Evolutionary conservation across 1,140 invertebrate species (phyloP).

Genomic region (Spodoptera litura): DNA sequence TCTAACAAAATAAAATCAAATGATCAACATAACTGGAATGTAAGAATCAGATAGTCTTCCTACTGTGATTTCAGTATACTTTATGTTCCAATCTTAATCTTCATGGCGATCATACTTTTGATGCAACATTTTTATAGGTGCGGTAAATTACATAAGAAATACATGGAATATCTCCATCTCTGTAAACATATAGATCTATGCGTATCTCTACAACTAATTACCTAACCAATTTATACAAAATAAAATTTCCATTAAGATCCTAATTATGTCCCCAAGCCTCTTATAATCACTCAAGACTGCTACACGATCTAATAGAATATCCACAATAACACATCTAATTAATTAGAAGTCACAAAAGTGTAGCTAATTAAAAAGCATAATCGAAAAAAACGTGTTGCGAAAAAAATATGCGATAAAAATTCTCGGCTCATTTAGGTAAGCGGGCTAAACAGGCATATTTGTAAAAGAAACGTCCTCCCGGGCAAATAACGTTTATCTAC

Average conservation of each 20-base stretch:
- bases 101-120: too few species aligned
- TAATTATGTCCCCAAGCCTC: constrained; percentile 20
- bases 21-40: too few species aligned
- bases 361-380: constrained; percentile 70
- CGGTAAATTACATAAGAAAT: too few species aligned
- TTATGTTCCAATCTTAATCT: too few species aligned
- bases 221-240: background rate
- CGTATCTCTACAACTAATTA: background rate
- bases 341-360: constrained; percentile 57
- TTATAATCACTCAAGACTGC: constrained; percentile 1
- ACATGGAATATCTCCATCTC: too few species aligned
- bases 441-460: constrained; percentile 79
- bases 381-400: constrained; percentile 64
- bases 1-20: too few species aligned
- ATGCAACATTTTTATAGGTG: too few species aligned
- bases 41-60: too few species aligned
- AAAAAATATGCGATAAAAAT: constrained; percentile 71
- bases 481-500: constrained; percentile 82
- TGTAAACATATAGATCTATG: too few species aligned
- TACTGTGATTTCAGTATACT: too few species aligned
- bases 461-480: constrained; percentile 77
- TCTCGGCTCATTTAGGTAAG: constrained; percentile 75
- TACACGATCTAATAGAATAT: constrained; percentile 23
- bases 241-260: constrained; percentile 11
- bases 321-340: constrained; percentile 46